Base-by-base conservation (phyloP, 1,140 invertebrate species). In the Vanessa tameamea region DNA sequence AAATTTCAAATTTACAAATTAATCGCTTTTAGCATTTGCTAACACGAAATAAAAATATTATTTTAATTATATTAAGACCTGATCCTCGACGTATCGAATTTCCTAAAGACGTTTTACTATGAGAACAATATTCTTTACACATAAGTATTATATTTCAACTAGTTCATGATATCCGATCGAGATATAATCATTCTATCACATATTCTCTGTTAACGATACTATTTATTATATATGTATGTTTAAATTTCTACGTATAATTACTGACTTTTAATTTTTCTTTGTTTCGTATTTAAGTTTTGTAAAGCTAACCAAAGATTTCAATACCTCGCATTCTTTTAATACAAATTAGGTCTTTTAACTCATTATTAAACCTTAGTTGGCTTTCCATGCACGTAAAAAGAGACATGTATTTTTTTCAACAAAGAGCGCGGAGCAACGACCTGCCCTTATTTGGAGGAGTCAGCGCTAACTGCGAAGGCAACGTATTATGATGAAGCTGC, bases 401-500 rank as follows among this genome's bases (percentile, higher is more conserved):
- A 87, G 85, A 87, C 85, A 83, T 86, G 82, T 89, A 85, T 87
- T 90, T 89, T 89, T 90, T 90, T 87, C 85, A 92, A 92, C 88
- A 91, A 92, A 90, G 89, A 85, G 65, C 78, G 64, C 82, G 81
- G 90, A 80, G 84, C 89, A 90, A 87, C 84, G 90, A 92, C 90
- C 90, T 90, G 85, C 86, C 90, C 90, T 89, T 92, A 92, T 92
- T 92, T 87, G 90, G 88, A 80, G 78, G 85, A 89, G 82, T 72
- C 82, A 86, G 83, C 82, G 86, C 78, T 73, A 78, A 87, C 82
- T 82, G 84, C 80, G 72, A 80, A 87, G 82, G 80, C 83, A 80
- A 84, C 80, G 82, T 78, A 79, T 76, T 71, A 72, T 76, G 74
- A 76, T 68, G 74, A 68, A 68, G 74, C 57, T 76, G 69, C 57